phyloP scores from a whole-genome alignment of 2,797 vertebrate genomes.

The Orestias chungarensis region DNA sequence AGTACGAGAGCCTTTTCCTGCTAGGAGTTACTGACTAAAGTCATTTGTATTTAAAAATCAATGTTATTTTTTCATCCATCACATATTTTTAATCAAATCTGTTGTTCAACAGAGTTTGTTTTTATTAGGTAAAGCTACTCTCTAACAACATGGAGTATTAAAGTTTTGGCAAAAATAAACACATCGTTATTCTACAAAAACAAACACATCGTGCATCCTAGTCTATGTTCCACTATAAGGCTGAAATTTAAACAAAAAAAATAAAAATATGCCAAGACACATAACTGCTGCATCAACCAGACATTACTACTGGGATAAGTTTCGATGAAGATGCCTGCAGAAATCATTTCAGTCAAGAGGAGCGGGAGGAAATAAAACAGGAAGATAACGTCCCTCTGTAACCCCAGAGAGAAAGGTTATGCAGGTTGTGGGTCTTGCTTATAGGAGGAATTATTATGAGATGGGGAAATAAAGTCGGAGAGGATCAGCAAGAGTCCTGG shows the following conservation, averaged over 20 bases:
- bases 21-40: neutral
- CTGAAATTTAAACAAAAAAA: neutral
- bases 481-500: conserved; percentile 40
- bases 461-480: conserved; percentile 5
- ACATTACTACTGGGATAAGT: no score
- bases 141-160: neutral
- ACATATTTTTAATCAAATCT: neutral
- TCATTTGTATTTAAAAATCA: neutral
- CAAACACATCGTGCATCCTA: neutral
- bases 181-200: neutral
- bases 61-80: neutral
- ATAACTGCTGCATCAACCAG: neutral
- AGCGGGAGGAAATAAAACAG: neutral
- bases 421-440: neutral
- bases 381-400: neutral
- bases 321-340: neutral
- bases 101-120: neutral
- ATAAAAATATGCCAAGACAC: neutral
- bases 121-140: neutral
- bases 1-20: neutral
- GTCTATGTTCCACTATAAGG: neutral
- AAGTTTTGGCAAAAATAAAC: neutral
- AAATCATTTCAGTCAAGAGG: neutral
- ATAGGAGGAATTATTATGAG: conserved; percentile 15
- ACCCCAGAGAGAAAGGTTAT: neutral